Base-by-base conservation (phyloP, 2,888 invertebrate genomes). In the Lepeophtheirus nordmannii region DNA sequence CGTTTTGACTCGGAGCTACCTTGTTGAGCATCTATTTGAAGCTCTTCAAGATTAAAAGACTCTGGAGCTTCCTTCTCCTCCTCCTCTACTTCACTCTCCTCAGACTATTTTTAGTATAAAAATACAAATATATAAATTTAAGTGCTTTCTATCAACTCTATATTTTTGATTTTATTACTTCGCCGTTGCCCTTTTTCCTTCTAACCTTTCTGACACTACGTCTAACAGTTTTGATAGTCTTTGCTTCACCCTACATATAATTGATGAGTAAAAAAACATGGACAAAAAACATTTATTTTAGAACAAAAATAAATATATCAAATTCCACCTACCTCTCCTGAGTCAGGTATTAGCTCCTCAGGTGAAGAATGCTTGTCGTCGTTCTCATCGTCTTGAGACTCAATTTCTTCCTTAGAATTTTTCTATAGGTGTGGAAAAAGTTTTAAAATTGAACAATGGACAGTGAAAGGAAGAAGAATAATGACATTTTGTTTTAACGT, bases 231-330 rank as follows among this genome's bases (percentile, higher is more conserved):
- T 46, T 46, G 53, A 46, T 46, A 46, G 53, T 46, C 2, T 46
- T 46, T 46, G 53, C 53, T 46, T 46, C 53, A 46, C 53, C 53
- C 53, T 46, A 46, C 53, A 46, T 5, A 46, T 17, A 46, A 46
- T 14, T 46, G n/a, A 46, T 46, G 5, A 46, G 14, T 14, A 46
- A 17, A 41, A 10, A 14, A 8, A 46, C 53, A 17, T n/a, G 53
- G 53, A 46, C 53, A 46, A 46, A 46, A 46, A 46, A 46, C n/a
- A 46, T 46, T n/a, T 1, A 46, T 46, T 30, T 30, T 5, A 30
- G 30, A 30, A 30, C 30, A 30, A 7, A 30, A 30, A 7, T 30
- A 30, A 30, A 7, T 30, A 30, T 5, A 30, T 30, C 2, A 30
- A 30, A 30, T 30, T 30, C 5, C 8, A 46, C 53, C 17, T 46